These are phyloP conservation scores for Centropyge bicolor DNA, from an alignment of 2,797 vertebrate species.

Conservation along the genomic window DNA sequence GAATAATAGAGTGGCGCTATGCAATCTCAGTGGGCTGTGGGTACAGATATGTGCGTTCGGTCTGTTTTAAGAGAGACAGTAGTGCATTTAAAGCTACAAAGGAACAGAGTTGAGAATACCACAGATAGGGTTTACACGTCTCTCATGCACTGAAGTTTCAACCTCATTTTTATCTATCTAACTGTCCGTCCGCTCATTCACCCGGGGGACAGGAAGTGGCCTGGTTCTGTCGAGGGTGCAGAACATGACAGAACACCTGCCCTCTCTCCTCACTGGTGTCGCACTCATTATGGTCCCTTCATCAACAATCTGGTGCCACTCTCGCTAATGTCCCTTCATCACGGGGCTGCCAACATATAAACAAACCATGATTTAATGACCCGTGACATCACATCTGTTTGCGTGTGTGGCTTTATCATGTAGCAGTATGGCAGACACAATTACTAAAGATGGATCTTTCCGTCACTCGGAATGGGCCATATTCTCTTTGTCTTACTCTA, in stretches of 20 bases:
- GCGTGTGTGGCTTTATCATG: conserved; percentile 62
- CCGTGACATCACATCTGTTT: conserved; percentile 77
- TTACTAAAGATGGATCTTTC: conserved; percentile 80
- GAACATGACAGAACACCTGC: conserved; percentile 76
- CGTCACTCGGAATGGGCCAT: conserved; percentile 64
- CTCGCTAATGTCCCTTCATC: conserved; percentile 72
- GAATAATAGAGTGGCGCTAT: conserved; percentile 54
- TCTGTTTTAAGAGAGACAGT: conserved; percentile 8
- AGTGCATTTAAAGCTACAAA: conserved; percentile 31
- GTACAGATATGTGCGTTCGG: conserved; percentile 18
- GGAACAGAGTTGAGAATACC: conserved; percentile 3
- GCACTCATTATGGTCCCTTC: conserved; percentile 67
- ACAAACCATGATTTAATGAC: conserved; percentile 77
- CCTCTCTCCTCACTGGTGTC: conserved; percentile 63
- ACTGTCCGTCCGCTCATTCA: conserved; percentile 25
- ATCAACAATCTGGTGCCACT: conserved; percentile 71
- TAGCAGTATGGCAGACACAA: conserved; percentile 61
- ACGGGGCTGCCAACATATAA: conserved; percentile 69
- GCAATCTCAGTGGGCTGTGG: conserved; percentile 30
- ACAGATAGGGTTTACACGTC: neutral
- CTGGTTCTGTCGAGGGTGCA: conserved; percentile 72
- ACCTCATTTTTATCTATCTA: conserved; percentile 36
- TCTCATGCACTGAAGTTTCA: neutral
- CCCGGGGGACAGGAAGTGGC: conserved; percentile 65
- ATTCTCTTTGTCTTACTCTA: conserved; percentile 70